phyloP scores from a whole-genome alignment of 1,140 invertebrate species.

The Megathymus violae region DNA sequence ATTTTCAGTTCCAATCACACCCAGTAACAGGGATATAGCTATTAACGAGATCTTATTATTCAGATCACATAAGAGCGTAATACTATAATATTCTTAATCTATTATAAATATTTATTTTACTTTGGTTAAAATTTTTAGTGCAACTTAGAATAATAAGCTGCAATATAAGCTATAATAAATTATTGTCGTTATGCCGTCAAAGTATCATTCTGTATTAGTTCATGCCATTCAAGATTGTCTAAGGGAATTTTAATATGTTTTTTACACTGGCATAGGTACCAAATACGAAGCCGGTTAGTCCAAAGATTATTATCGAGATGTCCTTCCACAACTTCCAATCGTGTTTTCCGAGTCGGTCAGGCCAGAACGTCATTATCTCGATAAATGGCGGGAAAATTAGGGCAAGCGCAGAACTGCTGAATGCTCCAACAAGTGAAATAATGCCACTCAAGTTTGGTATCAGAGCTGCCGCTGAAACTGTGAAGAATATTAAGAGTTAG shows the following conservation, averaged over 20 bases:
- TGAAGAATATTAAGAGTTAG: slow-evolving; percentile 46
- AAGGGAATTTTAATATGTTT: slow-evolving; percentile 82
- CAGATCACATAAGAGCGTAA: slow-evolving; percentile 30
- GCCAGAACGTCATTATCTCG: slow-evolving; percentile 93
- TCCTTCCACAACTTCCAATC: slow-evolving; percentile 89
- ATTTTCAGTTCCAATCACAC: not conserved
- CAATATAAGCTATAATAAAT: slow-evolving; percentile 25
- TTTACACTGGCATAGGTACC: slow-evolving; percentile 91
- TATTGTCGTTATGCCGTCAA: slow-evolving; percentile 26
- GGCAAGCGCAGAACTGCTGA: slow-evolving; percentile 94
- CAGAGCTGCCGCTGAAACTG: slow-evolving; percentile 92
- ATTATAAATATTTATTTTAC: slow-evolving; percentile 16
- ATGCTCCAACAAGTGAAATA: slow-evolving; percentile 95
- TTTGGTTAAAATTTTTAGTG: slow-evolving; percentile 16
- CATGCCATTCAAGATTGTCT: not conserved
- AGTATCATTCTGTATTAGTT: slow-evolving; percentile 9
- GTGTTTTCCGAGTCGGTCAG: slow-evolving; percentile 85
- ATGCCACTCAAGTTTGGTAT: slow-evolving; percentile 95
- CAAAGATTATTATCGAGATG: slow-evolving; percentile 88
- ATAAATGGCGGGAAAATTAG: slow-evolving; percentile 96
- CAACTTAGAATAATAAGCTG: slow-evolving; percentile 28
- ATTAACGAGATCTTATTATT: slow-evolving; percentile 20
- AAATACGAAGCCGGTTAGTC: slow-evolving; percentile 89
- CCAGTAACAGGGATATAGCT: slow-evolving; percentile 1
- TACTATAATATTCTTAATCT: slow-evolving; percentile 33